These are phyloP conservation scores for Drosophila recens DNA, from an alignment of 2,888 invertebrate genomes.

Conservation along the genomic window DNA sequence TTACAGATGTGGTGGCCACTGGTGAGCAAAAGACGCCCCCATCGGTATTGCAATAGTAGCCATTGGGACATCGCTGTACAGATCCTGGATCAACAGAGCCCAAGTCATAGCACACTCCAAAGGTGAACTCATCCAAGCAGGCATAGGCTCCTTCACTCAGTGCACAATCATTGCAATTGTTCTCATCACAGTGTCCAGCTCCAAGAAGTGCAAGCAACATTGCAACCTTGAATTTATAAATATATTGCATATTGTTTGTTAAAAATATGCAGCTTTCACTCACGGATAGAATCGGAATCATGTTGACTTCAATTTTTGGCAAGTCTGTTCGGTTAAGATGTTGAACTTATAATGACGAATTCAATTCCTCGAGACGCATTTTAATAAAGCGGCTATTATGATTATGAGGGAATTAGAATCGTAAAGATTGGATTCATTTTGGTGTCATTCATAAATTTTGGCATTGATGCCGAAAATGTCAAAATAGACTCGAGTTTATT, in stretches of 20 bases:
- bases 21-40: conserved; percentile 40
- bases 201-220: conserved; percentile 4
- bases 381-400: conserved; percentile 26
- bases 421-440: conserved; percentile 47
- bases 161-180: conserved; percentile 50
- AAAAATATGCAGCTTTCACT: conserved; percentile 9
- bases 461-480: conserved; percentile 32
- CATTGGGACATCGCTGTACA: conserved; percentile 33
- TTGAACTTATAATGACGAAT: conserved; percentile 23
- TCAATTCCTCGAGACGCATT: conserved; percentile 16
- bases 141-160: conserved; percentile 47
- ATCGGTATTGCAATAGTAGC: conserved; percentile 47
- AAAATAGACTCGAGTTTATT: conserved; percentile 19
- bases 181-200: conserved; percentile 8
- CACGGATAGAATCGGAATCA: conserved; percentile 27
- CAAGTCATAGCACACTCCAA: conserved; percentile 52
- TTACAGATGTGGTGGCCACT: conserved; percentile 39
- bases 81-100: neutral
- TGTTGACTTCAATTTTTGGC: conserved; percentile 10
- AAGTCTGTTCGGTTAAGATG: conserved; percentile 26
- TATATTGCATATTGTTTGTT: neutral
- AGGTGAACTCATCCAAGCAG: conserved; percentile 54
- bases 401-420: conserved; percentile 29
- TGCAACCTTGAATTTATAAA: conserved; percentile 16
- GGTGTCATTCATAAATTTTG: conserved; percentile 11